Evolutionary conservation across 2,888 invertebrate genomes (phyloP).

Genomic region (Oscheius sp.): DNA sequence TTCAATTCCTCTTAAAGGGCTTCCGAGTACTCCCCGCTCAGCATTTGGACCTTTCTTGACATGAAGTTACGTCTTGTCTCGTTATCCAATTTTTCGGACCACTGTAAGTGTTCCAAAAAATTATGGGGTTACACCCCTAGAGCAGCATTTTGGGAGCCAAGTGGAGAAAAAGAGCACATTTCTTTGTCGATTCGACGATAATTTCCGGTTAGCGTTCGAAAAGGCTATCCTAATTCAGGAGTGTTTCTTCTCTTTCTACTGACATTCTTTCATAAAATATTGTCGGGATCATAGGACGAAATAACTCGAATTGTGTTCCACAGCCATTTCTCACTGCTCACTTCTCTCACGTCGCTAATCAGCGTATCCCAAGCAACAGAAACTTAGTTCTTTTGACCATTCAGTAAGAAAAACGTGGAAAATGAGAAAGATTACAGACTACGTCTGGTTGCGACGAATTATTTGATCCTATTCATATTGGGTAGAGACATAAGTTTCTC

Average conservation of each 20-base stretch:
- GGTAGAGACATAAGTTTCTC: constrained; percentile 11
- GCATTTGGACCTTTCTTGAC: not conserved
- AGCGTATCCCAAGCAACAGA: constrained; percentile 21
- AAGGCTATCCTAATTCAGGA: no score
- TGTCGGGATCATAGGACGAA: no score
- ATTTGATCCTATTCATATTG: not conserved
- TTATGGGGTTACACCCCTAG: no score
- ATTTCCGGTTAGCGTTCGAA: not conserved
- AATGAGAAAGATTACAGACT: not conserved
- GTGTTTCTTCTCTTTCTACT: no score
- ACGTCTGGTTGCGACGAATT: not conserved
- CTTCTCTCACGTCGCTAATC: constrained; percentile 12
- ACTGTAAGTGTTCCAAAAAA: no score
- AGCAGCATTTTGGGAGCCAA: no score
- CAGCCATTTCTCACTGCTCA: no score
- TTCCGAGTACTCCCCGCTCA: constrained; percentile 2
- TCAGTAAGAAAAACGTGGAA: no score
- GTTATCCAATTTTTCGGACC: no score
- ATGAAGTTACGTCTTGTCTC: no score
- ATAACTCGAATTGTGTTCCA: no score
- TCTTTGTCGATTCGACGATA: constrained; percentile 1
- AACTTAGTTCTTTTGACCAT: constrained; percentile 8
- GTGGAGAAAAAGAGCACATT: not conserved
- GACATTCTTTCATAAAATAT: no score
- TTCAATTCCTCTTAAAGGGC: constrained; percentile 23